Conservation (phyloP, 2,888 invertebrate species). For the Coremacera marginata region DNA sequence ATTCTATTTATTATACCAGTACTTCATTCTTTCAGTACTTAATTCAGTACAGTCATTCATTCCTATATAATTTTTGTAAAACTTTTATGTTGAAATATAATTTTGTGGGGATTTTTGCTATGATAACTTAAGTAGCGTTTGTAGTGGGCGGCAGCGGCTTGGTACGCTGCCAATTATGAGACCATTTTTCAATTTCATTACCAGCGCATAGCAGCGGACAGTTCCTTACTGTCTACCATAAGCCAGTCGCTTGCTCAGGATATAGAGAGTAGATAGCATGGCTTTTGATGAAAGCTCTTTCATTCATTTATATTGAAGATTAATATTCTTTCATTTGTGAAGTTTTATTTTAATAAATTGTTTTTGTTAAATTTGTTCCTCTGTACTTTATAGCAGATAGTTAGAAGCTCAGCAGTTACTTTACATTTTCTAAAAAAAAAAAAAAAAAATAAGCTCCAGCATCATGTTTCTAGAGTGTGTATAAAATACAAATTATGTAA, state of each 20-base stretch:
- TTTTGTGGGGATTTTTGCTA: too few relatives aligned
- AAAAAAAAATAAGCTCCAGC: not conserved
- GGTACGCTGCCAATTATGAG: conserved; percentile 10
- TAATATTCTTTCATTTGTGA: conserved; percentile 6
- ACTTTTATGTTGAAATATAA: too few relatives aligned
- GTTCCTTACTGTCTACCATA: not conserved
- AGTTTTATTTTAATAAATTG: not conserved
- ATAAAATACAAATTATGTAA: too few relatives aligned
- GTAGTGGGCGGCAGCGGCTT: not conserved
- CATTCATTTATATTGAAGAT: conserved; percentile 15
- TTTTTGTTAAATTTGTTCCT: not conserved
- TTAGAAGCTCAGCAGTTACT: not conserved
- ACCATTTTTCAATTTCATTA: conserved; percentile 21
- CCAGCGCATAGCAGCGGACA: not conserved
- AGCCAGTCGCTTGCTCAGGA: not conserved
- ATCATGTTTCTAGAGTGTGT: not conserved
- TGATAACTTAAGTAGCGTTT: too few relatives aligned
- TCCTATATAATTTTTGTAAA: too few relatives aligned
- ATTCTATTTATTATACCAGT: too few relatives aligned
- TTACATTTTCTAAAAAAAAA: not conserved
- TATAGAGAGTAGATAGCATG: not conserved
- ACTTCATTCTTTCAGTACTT: too few relatives aligned
- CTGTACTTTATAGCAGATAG: not conserved
- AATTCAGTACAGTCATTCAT: too few relatives aligned
- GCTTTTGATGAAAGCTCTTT: conserved; percentile 3